Evolutionary conservation across 2,888 invertebrate species (phyloP).

Genomic region (Heteropelma amictum): DNA sequence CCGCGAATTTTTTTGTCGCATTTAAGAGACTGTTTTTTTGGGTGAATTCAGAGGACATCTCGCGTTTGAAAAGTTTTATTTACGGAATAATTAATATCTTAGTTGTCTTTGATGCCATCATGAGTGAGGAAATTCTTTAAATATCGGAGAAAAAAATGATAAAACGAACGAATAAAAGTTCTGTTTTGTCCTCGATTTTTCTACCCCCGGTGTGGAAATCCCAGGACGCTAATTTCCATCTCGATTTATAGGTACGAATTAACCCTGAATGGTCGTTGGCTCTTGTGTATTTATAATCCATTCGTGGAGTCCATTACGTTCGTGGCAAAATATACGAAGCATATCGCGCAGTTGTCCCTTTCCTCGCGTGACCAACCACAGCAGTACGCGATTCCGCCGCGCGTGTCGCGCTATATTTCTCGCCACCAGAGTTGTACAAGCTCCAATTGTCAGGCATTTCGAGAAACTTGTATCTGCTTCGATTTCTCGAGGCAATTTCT

Average conservation of each 20-base stretch:
- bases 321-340: slow-evolving; percentile 3
- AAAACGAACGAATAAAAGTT: too few species aligned
- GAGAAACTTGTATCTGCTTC: slow-evolving; percentile 19
- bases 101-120: too few species aligned
- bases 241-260: slow-evolving; percentile 21
- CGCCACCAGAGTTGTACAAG: slow-evolving; percentile 47
- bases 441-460: slow-evolving; percentile 38
- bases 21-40: too few species aligned
- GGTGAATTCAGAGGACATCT: too few species aligned
- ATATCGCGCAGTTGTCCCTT: slow-evolving; percentile 42
- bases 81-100: too few species aligned
- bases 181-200: too few species aligned
- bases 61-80: too few species aligned
- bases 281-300: slow-evolving; percentile 7
- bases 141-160: too few species aligned
- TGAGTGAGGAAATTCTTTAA: too few species aligned
- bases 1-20: too few species aligned
- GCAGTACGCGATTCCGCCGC: slow-evolving; percentile 25
- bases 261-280: slow-evolving; percentile 38
- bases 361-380: slow-evolving; percentile 57
- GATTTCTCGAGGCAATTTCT: slow-evolving; percentile 6
- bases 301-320: background rate
- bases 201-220: too few species aligned
- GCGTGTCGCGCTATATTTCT: slow-evolving; percentile 59
- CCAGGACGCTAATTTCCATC: background rate